Conservation (phyloP, 2,113 vertebrate genomes). For the Fukomys damarensis region DNA sequence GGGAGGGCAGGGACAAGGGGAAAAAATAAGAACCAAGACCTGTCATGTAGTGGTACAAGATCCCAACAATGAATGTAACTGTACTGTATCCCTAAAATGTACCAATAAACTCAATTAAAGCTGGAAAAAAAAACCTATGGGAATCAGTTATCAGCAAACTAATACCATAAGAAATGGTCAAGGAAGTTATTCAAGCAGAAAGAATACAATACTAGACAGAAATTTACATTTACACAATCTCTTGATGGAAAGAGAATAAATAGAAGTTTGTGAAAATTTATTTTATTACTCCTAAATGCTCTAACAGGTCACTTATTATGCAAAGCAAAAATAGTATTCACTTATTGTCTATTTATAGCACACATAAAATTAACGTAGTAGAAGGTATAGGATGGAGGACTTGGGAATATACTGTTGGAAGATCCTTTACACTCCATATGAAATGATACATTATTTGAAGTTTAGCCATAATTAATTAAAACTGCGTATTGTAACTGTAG, state of each 20-base stretch:
- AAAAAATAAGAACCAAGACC: too few relatives aligned
- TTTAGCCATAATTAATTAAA: not conserved
- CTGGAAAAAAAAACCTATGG: not conserved
- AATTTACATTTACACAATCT: not conserved
- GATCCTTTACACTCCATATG: not conserved
- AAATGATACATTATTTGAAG: not conserved
- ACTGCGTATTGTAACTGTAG: not conserved
- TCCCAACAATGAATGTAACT: too few relatives aligned
- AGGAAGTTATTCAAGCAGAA: not conserved
- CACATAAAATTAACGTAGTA: not conserved
- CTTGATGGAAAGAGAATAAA: not conserved
- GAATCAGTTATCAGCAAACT: not conserved
- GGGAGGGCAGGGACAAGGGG: too few relatives aligned
- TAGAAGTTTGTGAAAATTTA: not conserved
- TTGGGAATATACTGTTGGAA: not conserved
- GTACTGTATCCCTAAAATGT: too few relatives aligned
- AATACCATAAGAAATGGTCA: not conserved
- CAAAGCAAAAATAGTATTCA: not conserved
- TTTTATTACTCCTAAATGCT: not conserved
- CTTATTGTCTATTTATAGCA: not conserved
- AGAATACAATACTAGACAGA: not conserved
- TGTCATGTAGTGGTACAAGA: too few relatives aligned
- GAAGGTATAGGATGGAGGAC: not conserved
- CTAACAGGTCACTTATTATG: not conserved
- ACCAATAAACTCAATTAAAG: too few relatives aligned